Base-by-base conservation (phyloP, 2,888 invertebrate genomes). In the Tortricodes alternella region DNA sequence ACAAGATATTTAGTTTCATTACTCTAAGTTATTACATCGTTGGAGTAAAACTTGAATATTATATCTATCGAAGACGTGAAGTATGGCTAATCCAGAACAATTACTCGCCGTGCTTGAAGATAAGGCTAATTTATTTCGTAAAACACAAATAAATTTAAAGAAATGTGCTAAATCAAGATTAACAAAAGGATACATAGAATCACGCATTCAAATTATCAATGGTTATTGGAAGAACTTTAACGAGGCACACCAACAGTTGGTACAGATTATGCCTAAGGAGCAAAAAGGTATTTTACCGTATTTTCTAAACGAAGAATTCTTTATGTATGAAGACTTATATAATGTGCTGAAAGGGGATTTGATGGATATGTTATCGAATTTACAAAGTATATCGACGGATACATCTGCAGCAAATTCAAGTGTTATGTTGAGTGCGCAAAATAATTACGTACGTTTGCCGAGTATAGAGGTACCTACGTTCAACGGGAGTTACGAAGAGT, bases 291-390 rank as follows among this genome's bases (percentile, higher is more conserved):
- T 27, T 39, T 46, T 61, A 21, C 56, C 46, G 1, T 64, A 64
- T 29, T 64, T 62, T 52, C 16, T 59, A 0, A 61, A 61, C 21
- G 59, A 64, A 51, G 62, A 60, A 13, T 59, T 50, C 43, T 59
- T 34, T 38, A 35, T 46, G 13, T 39, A 49, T 15, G 58, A 53
- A 53, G 44, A 53, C 27, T 53, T 53, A 38, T 59, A 53, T n/a
- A n/a, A 46, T n/a, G 19, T 19, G 5, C 16, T 55, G 24, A 35
- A 38, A 27, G 50, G 46, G 7, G 51, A 59, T 51, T 34, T 55
- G n/a, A 23, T 13, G 6, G 59, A 59, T 13, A 53, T 43, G 37
- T 16, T 58, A 2, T 7, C 34, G 34, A 7, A 8, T 19, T 15
- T 18, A 27, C 2, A 18, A 21, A 9, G 1, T 27, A 5, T n/a